A percentile compares a stretch with the other conserved stretches of the same genome.
Evolutionary conservation across 2,113 vertebrate genomes (phyloP).

Genomic region (Phaethornis superciliosus): DNA sequence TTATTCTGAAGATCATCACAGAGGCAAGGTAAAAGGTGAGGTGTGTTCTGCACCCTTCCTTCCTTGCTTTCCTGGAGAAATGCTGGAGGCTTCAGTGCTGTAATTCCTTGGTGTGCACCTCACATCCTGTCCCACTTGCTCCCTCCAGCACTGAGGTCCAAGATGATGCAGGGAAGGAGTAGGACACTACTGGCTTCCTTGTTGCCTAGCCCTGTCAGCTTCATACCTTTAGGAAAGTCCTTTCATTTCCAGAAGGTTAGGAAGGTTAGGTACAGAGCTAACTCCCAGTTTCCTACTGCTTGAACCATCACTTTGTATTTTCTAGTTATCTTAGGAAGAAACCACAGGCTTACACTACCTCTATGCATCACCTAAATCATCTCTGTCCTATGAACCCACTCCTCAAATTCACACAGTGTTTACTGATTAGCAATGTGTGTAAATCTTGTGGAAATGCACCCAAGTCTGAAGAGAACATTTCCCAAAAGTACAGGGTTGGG

Average conservation of each 20-base stretch:
- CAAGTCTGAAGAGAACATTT: not conserved
- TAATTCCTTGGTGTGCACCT: not conserved
- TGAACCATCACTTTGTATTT: not conserved
- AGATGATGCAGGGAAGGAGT: not conserved
- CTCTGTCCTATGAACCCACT: not conserved
- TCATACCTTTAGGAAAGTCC: not conserved
- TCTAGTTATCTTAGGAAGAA: not conserved
- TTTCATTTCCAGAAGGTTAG: not conserved
- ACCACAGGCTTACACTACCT: accelerated
- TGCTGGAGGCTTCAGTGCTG: not conserved
- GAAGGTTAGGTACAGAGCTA: not conserved
- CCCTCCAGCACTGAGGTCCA: not conserved
- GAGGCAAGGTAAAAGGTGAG: not conserved
- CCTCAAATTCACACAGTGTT: not conserved
- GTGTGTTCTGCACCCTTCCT: not conserved
- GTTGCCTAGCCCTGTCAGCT: not conserved
- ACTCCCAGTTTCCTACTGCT: not conserved
- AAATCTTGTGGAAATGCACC: not conserved
- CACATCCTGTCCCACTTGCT: not conserved
- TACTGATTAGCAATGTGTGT: not conserved
- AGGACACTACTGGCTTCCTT: not conserved
- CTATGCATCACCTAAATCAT: not conserved
- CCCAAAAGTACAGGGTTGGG: not conserved
- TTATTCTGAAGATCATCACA: not conserved
- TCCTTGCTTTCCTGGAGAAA: not conserved